These are phyloP conservation scores for Pituophis catenifer DNA, from an alignment of 2,113 vertebrate genomes.

Conservation along the genomic window DNA sequence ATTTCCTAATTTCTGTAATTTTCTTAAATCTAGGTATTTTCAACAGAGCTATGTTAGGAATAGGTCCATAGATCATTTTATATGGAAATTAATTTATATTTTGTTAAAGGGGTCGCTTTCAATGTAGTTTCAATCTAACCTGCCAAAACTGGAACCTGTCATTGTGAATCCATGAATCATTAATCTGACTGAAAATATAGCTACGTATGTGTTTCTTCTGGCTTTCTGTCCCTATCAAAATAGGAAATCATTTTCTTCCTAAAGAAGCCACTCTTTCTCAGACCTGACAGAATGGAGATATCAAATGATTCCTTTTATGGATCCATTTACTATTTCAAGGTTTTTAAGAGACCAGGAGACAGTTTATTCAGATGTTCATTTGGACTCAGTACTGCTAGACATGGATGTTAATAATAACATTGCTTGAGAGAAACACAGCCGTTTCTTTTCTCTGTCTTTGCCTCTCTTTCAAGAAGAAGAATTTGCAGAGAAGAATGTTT, in stretches of 20 bases:
- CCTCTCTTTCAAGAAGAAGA: slow-evolving; percentile 25
- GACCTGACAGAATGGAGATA: slow-evolving; percentile 2
- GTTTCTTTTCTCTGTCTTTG: slow-evolving; percentile 24
- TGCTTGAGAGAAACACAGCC: slow-evolving; percentile 64
- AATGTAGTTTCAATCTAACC: neutral
- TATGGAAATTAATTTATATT: neutral
- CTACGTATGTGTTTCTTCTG: neutral
- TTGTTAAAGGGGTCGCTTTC: neutral
- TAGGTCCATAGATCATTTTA: neutral
- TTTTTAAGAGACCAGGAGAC: slow-evolving; percentile 53
- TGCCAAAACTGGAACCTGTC: neutral
- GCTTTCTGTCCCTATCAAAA: neutral
- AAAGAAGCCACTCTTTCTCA: neutral
- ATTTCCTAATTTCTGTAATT: neutral
- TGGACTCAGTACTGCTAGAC: slow-evolving; percentile 52
- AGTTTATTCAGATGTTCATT: slow-evolving; percentile 53
- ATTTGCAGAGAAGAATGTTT: slow-evolving; percentile 35
- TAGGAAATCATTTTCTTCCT: slow-evolving; percentile 7
- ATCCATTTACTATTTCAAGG: slow-evolving; percentile 52
- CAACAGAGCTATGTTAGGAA: neutral
- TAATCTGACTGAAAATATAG: neutral
- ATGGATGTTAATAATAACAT: slow-evolving; percentile 64
- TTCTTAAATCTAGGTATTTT: neutral
- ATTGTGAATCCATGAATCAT: rapidly evolving
- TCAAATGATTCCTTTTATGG: slow-evolving; percentile 53